These are phyloP conservation scores for Leptothorax acervorum DNA, from an alignment of 2,888 invertebrate genomes.

Conservation along the genomic window DNA sequence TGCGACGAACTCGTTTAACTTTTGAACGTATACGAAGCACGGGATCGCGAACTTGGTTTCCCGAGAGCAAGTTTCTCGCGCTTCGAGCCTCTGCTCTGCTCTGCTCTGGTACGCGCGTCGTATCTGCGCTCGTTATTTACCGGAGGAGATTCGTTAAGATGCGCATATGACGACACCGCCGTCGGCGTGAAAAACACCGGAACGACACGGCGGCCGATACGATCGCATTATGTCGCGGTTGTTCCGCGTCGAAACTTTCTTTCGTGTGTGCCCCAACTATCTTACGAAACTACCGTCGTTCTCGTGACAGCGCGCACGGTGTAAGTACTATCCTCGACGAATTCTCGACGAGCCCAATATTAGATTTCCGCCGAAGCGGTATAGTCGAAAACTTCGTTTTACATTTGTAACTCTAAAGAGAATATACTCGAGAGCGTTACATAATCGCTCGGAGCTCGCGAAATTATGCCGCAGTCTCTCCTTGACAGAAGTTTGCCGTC, in stretches of 20 bases:
- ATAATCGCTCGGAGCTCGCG: slow-evolving; percentile 18
- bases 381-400: not conserved
- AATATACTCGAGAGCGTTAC: not conserved
- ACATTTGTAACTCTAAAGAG: not conserved
- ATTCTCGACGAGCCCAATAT: not conserved
- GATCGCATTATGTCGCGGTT: slow-evolving; percentile 20
- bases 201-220: not conserved
- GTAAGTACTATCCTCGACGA: not conserved
- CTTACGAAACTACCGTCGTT: not conserved
- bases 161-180: not conserved
- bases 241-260: slow-evolving; percentile 8
- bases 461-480: not conserved
- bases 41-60: slow-evolving; percentile 44
- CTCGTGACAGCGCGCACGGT: not conserved
- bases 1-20: slow-evolving; percentile 47
- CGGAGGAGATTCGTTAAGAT: slow-evolving; percentile 30
- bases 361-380: not conserved
- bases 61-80: slow-evolving; percentile 21
- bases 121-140: slow-evolving; percentile 4
- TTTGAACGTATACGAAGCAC: slow-evolving; percentile 26
- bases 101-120: not conserved
- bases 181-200: not conserved
- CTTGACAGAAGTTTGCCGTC: not conserved
- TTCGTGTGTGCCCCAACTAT: not conserved
- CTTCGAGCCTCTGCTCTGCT: not conserved